Evolutionary conservation across 2,888 invertebrate species (phyloP), one percentile per base, ranked within the genome.

Genomic region (Patella ulyssiponensis): DNA sequence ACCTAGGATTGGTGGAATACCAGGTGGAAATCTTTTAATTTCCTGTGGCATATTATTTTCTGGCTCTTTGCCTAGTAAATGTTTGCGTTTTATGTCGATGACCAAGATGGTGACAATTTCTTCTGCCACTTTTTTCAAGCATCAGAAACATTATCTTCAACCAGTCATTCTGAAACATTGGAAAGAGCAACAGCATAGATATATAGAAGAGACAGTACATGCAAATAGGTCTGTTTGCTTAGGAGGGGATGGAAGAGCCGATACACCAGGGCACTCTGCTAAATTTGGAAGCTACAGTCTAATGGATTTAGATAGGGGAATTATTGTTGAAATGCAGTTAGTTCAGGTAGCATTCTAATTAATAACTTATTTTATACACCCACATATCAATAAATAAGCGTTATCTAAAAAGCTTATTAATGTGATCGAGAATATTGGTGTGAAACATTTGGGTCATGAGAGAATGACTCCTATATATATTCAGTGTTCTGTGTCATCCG

Each of bases 261-360:
- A 77, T 27, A 73, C 77, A 7, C 73, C 77, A 9, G 77, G 77
- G 5, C 69, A 73, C 23, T 64, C 20, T 15, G 77, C 64, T 15
- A 77, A 77, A 15, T 77, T 69, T 73, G 77, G 77, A 20, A 15
- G 51, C 12, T 73, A 77, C n/a, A 73, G 44, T 27, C 4, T 77
- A 52, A 58, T 77, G 15, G 77, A 73, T 53, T n/a, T 77, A 15
- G 69, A 77, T 3, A 53, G 52, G 23, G 70, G 75, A 12, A n/a
- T 20, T 27, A 51, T 76, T 3, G 51, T 76, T 27, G 76, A 76
- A 20, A 52, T 76, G 3, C 76, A 76, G 17, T 58, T 76, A 56
- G 76, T 76, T 15, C 76, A 76, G 51, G 71, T 76, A 56, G 44
- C 3, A 33, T 44, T 7, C 9, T 9, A 9, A 44, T 44, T 44